phyloP scores from a whole-genome alignment of 2,888 invertebrate genomes.

The Ophion ellenae region DNA sequence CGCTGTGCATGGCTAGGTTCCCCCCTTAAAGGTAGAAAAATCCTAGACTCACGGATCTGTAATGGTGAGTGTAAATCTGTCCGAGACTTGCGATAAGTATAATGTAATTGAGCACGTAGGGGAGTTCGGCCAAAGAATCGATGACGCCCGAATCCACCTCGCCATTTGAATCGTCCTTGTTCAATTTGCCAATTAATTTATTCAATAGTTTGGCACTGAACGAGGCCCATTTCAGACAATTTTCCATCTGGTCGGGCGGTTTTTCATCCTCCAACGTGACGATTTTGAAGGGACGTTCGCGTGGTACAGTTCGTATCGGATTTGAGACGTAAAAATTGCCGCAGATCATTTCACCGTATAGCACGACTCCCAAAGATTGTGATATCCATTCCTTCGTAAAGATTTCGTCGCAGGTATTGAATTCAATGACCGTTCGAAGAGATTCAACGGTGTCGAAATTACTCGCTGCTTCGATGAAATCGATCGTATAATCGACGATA shows the following conservation, averaged over 20 bases:
- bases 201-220: slow-evolving; percentile 77
- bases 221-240: slow-evolving; percentile 79
- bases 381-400: slow-evolving; percentile 73
- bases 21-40: slow-evolving; percentile 19
- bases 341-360: slow-evolving; percentile 79
- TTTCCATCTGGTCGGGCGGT: slow-evolving; percentile 73
- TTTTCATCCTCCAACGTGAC: slow-evolving; percentile 71
- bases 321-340: slow-evolving; percentile 77
- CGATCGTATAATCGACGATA: slow-evolving; percentile 72
- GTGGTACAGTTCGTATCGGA: slow-evolving; percentile 70
- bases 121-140: slow-evolving; percentile 56
- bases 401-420: slow-evolving; percentile 69
- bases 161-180: slow-evolving; percentile 72
- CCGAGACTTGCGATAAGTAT: slow-evolving; percentile 75
- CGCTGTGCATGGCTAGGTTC: too few relatives aligned
- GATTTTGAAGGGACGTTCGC: slow-evolving; percentile 68
- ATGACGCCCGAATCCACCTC: slow-evolving; percentile 68
- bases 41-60: slow-evolving; percentile 81
- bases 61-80: slow-evolving; percentile 81
- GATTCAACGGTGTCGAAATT: slow-evolving; percentile 68
- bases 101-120: slow-evolving; percentile 65
- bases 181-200: slow-evolving; percentile 68
- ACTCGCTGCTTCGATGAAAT: slow-evolving; percentile 74
- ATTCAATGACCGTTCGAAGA: slow-evolving; percentile 72
- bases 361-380: slow-evolving; percentile 73